Evolutionary conservation across 1,140 invertebrate genomes (phyloP), one percentile per base, ranked within the genome.

Genomic region (Dreissena rostriformis): DNA sequence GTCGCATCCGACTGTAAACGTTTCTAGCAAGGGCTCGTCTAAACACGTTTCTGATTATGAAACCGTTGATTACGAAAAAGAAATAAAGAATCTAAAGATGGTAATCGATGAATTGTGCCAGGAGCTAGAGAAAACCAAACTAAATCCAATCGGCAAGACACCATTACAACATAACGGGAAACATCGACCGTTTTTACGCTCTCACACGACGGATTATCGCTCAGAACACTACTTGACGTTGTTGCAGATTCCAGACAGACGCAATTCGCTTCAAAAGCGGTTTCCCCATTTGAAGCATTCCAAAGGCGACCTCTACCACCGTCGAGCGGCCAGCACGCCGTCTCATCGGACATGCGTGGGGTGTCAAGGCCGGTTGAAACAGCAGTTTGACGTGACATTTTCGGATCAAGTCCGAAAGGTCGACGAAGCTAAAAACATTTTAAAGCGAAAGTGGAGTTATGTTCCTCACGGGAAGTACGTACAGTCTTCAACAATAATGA

Each of bases 291-390:
- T 39, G 39, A 39, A 39, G 39, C 39, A 39, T 39, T 39, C 39
- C 39, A 71, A 26, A 73, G 29, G 15, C 51, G 70, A 26, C 51
- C 72, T 52, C 10, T 81, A 5, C n/a, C 24, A 67, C 51, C 39
- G 75, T 24, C 6, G 68, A 24, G 52, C 17, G 15, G 28, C 75
- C 10, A 66, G 75, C 24, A 82, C 61, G 7, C 80, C 80, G 15
- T 82, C 70, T 1, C 29, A 71, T 29, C 53, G 80, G 6, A 15
- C 49, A 8, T 82, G 80, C 57, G 15, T 29, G 12, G 80, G 71
- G 12, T 82, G 80, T 49, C 80, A 82, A 65, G 74, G 39, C 57
- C 74, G 68, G 49, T n/a, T 82, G 14, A 82, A 75, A 49, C 49
- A 68, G n/a, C 14, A 82, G 12, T 52, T 14, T 17, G 80, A 82